Evolutionary conservation across 2,797 vertebrate genomes (phyloP).

Genomic region (Acomys russatus): DNA sequence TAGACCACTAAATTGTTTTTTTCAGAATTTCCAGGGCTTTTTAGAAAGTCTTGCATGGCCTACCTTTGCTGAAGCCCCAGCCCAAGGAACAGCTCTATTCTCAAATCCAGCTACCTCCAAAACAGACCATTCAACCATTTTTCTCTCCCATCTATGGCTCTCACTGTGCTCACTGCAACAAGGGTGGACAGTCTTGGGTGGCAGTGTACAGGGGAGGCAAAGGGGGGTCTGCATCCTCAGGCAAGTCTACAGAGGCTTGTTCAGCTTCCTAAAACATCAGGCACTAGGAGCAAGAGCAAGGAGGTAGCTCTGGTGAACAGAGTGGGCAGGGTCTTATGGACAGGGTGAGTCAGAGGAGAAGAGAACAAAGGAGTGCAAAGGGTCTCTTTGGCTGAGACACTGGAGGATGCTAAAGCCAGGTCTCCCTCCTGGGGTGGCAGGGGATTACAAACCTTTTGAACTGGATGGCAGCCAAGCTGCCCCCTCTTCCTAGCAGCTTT

Average conservation of each 20-base stretch:
- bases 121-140: background rate
- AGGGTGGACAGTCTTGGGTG: background rate
- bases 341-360: background rate
- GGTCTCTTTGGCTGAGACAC: background rate
- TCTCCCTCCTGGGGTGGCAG: background rate
- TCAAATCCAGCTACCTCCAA: background rate
- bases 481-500: slow-evolving; percentile 83
- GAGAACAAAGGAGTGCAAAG: slow-evolving; percentile 42
- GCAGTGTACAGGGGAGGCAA: background rate
- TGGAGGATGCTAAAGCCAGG: slow-evolving; percentile 48
- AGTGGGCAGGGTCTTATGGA: background rate
- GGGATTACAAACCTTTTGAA: slow-evolving; percentile 66
- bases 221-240: background rate
- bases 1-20: background rate
- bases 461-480: slow-evolving; percentile 73
- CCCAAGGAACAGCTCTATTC: background rate
- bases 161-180: background rate
- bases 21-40: background rate
- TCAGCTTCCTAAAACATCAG: background rate
- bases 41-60: background rate
- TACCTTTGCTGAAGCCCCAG: background rate
- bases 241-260: background rate
- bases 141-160: background rate
- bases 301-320: background rate
- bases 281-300: background rate